Evolutionary conservation across 2,797 vertebrate species (phyloP).

Genomic region (Aldrovandia affinis): DNA sequence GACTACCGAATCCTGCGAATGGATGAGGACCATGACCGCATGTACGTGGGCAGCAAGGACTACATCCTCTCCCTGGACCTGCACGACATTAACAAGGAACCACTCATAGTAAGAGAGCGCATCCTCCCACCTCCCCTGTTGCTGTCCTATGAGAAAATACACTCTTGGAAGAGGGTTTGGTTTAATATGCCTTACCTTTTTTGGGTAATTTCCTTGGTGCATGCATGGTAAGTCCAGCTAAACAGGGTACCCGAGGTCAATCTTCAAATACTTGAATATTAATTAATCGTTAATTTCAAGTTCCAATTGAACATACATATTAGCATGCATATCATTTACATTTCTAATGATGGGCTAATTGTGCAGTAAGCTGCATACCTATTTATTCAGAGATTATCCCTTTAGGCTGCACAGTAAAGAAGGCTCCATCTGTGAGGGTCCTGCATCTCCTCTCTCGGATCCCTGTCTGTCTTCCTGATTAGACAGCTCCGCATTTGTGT

Average conservation of each 20-base stretch:
- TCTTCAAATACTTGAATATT: background rate
- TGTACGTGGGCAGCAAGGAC: constrained; percentile 99
- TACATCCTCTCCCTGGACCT: constrained; percentile 95
- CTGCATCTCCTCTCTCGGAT: background rate
- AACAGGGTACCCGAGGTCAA: background rate
- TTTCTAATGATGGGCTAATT: background rate
- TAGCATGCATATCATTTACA: background rate
- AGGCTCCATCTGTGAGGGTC: background rate
- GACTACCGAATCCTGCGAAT: constrained; percentile 97
- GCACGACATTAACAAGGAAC: constrained; percentile 98
- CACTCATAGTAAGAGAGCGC: constrained; percentile 88
- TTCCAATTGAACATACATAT: background rate
- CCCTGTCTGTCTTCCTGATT: background rate
- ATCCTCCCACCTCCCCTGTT: no score
- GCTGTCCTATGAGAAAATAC: background rate
- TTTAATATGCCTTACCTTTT: background rate
- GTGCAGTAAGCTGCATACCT: background rate
- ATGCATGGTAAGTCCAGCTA: background rate
- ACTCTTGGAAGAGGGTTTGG: background rate
- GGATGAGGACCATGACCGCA: constrained; percentile 98
- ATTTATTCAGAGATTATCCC: background rate
- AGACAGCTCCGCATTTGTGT: constrained; percentile 1
- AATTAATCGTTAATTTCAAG: background rate
- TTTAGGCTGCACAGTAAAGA: background rate
- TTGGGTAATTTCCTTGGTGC: background rate